Base-by-base conservation (phyloP, 23 tunicate genomes). In the Oikopleura dioica region DNA sequence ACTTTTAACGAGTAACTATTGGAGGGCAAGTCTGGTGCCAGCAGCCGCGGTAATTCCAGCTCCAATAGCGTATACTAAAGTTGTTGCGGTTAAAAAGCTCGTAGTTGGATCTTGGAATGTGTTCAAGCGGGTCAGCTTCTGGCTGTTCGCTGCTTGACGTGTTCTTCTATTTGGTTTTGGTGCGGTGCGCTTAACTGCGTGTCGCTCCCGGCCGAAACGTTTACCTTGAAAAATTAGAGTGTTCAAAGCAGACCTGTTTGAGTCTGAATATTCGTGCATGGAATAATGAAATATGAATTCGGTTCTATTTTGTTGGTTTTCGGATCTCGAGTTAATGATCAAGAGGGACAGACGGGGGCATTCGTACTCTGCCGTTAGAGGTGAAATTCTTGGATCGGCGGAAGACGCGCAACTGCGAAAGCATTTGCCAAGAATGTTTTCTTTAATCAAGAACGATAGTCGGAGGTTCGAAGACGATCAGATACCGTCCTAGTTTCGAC, bases 401-500 rank as follows among this genome's bases (percentile, higher is more conserved):
- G 51, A 81, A 81, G 83, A 81, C 83, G 81, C 78, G 38, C 85
- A 51, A 75, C 78, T 82, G 81, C 81, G 78, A 50, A 44, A 69
- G 79, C 83, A 76, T 81, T 78, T 78, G 78, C 78, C 85, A 82
- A 82, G 85, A 78, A 82, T 78, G 85, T 82, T 82, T 82, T 82
- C n/a, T n/a, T n/a, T n/a, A n/a, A n/a, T n/a, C n/a, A n/a, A n/a
- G n/a, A n/a, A n/a, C n/a, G n/a, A n/a, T n/a, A n/a, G 81, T 78
- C 76, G 69, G 81, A 78, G 81, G 81, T 69, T 78, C 82, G 82
- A 79, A 79, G 85, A 78, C 85, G 85, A 82, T 82, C 85, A 82
- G 85, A 78, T 82, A 82, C 85, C 85, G 85, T 78, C 82, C 85
- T 82, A 82, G 85, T 82, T 82, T 78, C 79, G 81, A 82, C 85